Percentiles rank a stretch among this genome's conserved stretches.
These are phyloP conservation scores for Apamea sordens DNA, from an alignment of 2,888 invertebrate species.

Conservation along the genomic window DNA sequence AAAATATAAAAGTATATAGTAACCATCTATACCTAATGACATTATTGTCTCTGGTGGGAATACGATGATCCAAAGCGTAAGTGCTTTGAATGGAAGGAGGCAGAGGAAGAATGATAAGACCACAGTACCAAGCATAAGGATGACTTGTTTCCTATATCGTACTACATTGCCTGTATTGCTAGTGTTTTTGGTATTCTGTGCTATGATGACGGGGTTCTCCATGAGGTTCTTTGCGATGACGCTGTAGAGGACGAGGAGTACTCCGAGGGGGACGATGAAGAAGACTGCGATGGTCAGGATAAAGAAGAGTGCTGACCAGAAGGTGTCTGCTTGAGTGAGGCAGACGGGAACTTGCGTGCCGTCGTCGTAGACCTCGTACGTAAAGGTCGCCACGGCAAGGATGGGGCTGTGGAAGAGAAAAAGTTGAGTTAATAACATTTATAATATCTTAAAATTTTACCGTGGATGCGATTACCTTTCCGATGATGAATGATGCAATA, in stretches of 20 bases:
- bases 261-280: constrained; percentile 95
- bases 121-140: constrained; percentile 96
- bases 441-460: not conserved
- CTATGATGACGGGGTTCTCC: constrained; percentile 93
- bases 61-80: constrained; percentile 96
- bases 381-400: constrained; percentile 94
- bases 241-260: constrained; percentile 95
- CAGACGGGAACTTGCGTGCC: constrained; percentile 94
- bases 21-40: constrained; percentile 94
- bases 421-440: constrained; percentile 17
- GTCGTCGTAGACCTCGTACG: constrained; percentile 93
- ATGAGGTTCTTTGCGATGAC: constrained; percentile 96
- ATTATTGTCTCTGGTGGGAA: constrained; percentile 92
- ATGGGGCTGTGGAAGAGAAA: constrained; percentile 93
- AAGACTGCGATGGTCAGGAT: constrained; percentile 95
- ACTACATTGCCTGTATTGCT: constrained; percentile 90
- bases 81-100: constrained; percentile 96
- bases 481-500: not conserved
- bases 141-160: constrained; percentile 95
- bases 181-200: constrained; percentile 90
- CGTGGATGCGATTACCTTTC: too few species aligned
- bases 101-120: constrained; percentile 97
- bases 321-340: constrained; percentile 94
- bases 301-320: constrained; percentile 95
- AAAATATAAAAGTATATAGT: constrained; percentile 95